A percentile compares a stretch with the other conserved stretches of the same genome.
Conservation (phyloP, 2,113 vertebrate genomes). For the Brienomyrus longianalis region DNA sequence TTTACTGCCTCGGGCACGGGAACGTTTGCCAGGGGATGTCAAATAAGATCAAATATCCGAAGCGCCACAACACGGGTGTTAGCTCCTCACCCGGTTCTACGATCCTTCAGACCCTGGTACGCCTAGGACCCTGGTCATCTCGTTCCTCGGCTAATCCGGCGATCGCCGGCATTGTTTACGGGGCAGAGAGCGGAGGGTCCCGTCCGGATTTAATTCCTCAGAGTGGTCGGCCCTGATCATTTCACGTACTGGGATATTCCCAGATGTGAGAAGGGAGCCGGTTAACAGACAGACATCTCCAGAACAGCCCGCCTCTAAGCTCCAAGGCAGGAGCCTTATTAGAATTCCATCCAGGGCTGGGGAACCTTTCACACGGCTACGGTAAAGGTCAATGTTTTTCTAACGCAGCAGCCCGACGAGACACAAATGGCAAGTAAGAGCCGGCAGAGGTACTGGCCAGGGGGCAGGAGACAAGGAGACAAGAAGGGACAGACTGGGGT, state of each 20-base stretch:
- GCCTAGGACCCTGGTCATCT: too few relatives aligned
- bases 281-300: neutral
- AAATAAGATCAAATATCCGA: neutral
- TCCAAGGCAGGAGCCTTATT: neutral
- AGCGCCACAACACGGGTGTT: neutral
- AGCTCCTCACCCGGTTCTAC: conserved; percentile 6
- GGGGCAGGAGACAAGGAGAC: conserved; percentile 37
- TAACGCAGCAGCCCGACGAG: neutral
- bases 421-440: conserved; percentile 1
- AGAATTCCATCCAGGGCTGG: neutral
- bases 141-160: neutral
- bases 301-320: neutral
- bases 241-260: neutral
- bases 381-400: conserved; percentile 22
- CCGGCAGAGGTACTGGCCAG: neutral
- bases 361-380: neutral
- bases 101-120: conserved; percentile 18
- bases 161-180: neutral
- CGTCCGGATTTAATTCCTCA: neutral
- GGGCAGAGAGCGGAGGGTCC: neutral
- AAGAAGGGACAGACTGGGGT: conserved; percentile 32
- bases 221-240: neutral
- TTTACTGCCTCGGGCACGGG: conserved; percentile 25
- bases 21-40: conserved; percentile 9
- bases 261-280: neutral